Percentiles rank a stretch among this genome's conserved stretches.
These are phyloP conservation scores for Carettochelys insculpta DNA, from an alignment of 2,113 vertebrate species.

Conservation along the genomic window DNA sequence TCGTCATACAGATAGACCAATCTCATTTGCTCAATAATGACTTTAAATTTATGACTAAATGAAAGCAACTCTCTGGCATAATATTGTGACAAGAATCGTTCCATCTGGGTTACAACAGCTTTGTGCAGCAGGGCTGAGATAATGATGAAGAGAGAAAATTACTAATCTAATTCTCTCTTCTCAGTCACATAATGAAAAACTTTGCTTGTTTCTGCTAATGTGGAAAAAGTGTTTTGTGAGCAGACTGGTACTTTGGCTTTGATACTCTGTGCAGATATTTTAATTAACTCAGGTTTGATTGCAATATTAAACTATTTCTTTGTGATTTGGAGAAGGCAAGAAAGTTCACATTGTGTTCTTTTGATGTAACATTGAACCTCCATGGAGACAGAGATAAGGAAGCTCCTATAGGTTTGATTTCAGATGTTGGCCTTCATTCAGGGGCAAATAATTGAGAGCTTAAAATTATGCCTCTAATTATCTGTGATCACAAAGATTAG, in stretches of 20 bases:
- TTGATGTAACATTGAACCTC: not conserved
- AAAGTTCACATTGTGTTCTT: not conserved
- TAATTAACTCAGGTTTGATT: not conserved
- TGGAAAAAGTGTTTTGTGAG: not conserved
- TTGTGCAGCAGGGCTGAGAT: not conserved
- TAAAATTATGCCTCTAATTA: not conserved
- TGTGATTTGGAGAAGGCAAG: not conserved
- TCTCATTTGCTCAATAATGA: conserved; percentile 38
- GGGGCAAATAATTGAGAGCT: not conserved
- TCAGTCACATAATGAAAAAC: not conserved
- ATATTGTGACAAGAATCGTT: not conserved
- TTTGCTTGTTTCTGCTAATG: not conserved
- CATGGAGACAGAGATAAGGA: not conserved
- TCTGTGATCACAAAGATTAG: not conserved
- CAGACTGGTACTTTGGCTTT: not conserved
- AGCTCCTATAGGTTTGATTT: not conserved
- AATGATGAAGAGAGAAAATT: conserved; percentile 2
- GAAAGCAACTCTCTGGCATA: not conserved
- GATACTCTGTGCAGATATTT: not conserved
- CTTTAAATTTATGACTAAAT: conserved; percentile 10
- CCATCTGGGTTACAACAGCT: not conserved
- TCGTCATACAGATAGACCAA: not conserved
- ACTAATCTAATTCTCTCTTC: not conserved
- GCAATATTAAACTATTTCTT: not conserved
- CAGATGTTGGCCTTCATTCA: not conserved